Conservation (phyloP, 2,113 vertebrate genomes). For the Seriola rivoliana region DNA sequence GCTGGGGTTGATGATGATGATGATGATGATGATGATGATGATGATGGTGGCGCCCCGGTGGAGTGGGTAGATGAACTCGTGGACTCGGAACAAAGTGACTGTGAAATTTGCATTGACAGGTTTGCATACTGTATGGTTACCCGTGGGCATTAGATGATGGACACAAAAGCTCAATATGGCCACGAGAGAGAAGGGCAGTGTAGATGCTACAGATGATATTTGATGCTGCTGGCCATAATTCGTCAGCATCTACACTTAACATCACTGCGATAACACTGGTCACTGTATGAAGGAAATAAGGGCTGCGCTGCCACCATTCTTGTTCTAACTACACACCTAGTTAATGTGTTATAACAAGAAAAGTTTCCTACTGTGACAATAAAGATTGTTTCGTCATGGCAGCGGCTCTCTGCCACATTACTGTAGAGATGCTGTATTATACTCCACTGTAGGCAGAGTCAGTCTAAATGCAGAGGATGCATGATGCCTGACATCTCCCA, state of each 20-base stretch:
- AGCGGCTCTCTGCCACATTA: neutral
- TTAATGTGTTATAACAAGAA: neutral
- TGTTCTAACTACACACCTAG: neutral
- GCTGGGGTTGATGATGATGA: constrained; percentile 30
- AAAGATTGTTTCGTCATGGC: neutral
- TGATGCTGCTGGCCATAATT: neutral
- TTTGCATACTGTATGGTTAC: constrained; percentile 2
- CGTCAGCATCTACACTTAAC: neutral
- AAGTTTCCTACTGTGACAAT: neutral
- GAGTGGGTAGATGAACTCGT: constrained; percentile 8
- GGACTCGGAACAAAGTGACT: constrained; percentile 13
- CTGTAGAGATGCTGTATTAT: neutral
- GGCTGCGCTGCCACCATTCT: neutral
- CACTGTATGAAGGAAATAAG: neutral
- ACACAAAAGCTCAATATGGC: constrained; percentile 22
- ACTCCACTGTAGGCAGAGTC: constrained; percentile 18
- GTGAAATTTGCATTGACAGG: constrained; percentile 33
- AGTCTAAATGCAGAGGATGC: constrained; percentile 50
- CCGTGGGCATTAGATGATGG: neutral
- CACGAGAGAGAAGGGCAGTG: neutral
- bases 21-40: neutral
- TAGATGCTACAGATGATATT: neutral
- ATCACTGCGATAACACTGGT: neutral
- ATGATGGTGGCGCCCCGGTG: neutral
- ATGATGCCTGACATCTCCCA: constrained; percentile 49